Evolutionary conservation across 2,888 invertebrate genomes (phyloP).

Genomic region (Pandemis heparana): DNA sequence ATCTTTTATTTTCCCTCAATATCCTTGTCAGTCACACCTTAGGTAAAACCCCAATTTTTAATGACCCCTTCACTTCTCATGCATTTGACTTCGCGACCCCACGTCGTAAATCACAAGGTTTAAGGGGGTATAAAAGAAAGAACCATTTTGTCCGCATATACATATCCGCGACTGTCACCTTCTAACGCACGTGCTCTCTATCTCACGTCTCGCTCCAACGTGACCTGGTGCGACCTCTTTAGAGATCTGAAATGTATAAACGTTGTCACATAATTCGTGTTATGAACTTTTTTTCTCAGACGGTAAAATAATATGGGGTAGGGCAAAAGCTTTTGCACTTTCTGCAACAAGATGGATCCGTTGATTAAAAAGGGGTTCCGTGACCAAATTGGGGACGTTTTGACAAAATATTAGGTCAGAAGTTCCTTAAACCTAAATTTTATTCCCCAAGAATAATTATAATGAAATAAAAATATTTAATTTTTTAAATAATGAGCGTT

Average conservation of each 20-base stretch:
- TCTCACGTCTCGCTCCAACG: slow-evolving; percentile 3
- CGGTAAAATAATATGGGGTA: background rate
- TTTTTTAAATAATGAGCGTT: too few relatives aligned
- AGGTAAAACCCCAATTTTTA: slow-evolving; percentile 3
- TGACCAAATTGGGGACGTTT: too few relatives aligned
- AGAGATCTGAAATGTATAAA: slow-evolving; percentile 13
- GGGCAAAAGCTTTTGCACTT: background rate
- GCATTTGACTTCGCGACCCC: slow-evolving; percentile 14
- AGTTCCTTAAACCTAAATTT: too few relatives aligned
- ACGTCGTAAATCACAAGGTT: slow-evolving; percentile 14
- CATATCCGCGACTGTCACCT: slow-evolving; percentile 5
- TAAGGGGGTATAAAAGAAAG: slow-evolving; percentile 13
- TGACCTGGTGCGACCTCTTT: slow-evolving; percentile 15
- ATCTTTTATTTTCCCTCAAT: background rate
- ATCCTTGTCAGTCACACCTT: background rate
- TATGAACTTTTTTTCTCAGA: background rate
- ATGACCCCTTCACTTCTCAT: background rate
- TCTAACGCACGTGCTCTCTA: background rate
- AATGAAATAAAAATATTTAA: too few relatives aligned
- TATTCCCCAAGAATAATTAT: too few relatives aligned
- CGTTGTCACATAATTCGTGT: slow-evolving; percentile 6
- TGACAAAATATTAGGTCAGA: too few relatives aligned
- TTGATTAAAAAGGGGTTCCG: too few relatives aligned
- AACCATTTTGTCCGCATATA: slow-evolving; percentile 26
- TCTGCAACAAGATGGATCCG: background rate